phyloP scores from a whole-genome alignment of 2,113 vertebrate genomes.

The Nannospalax galili region DNA sequence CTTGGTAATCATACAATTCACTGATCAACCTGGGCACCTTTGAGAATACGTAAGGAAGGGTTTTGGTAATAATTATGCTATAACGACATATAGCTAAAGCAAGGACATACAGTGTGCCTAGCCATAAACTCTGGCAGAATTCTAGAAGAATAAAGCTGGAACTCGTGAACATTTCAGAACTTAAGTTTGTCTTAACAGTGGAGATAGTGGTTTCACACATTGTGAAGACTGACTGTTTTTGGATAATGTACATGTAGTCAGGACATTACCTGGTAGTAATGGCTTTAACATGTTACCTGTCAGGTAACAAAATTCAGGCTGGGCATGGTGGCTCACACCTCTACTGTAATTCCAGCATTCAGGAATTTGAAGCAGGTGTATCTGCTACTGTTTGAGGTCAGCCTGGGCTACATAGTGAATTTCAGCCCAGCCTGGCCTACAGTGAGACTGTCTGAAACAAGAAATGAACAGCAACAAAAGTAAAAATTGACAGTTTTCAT shows the following conservation, averaged over 20 bases:
- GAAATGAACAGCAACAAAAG: background rate
- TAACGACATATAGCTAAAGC: background rate
- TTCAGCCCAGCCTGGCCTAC: background rate
- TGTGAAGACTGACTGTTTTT: background rate
- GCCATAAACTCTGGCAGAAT: background rate
- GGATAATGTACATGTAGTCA: background rate
- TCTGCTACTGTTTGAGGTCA: background rate
- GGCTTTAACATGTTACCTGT: no score
- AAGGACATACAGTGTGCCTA: background rate
- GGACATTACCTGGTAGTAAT: background rate
- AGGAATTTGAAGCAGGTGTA: background rate
- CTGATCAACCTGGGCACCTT: background rate
- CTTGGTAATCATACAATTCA: background rate
- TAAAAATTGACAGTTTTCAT: conserved; percentile 22
- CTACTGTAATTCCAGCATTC: background rate
- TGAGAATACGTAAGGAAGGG: background rate
- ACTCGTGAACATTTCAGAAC: background rate
- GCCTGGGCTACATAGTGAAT: no score
- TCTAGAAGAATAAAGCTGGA: background rate
- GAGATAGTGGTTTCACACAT: conserved; percentile 8
- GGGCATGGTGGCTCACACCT: background rate
- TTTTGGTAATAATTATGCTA: background rate
- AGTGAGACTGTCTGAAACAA: background rate
- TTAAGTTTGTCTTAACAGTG: conserved; percentile 5
- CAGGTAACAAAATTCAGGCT: no score